phyloP scores from a whole-genome alignment of 2,113 vertebrate genomes.

The Carassius gibelio region DNA sequence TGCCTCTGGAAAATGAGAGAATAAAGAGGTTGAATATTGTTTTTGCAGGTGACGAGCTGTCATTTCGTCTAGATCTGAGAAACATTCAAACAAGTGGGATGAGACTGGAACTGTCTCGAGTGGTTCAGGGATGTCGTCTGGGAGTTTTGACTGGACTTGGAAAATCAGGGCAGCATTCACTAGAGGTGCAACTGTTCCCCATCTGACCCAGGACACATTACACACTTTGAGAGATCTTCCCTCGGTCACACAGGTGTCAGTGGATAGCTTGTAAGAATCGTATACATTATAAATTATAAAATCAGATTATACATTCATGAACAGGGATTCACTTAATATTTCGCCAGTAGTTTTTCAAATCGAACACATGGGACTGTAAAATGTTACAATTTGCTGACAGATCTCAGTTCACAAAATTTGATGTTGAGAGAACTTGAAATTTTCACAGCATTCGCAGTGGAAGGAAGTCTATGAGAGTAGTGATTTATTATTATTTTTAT shows the following conservation, averaged over 20 bases:
- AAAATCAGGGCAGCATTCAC: conserved; percentile 65
- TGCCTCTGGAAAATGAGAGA: neutral
- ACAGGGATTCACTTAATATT: neutral
- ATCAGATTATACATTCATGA: neutral
- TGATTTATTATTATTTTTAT: neutral
- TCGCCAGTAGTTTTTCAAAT: neutral
- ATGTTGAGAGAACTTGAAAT: too few relatives aligned
- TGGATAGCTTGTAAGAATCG: conserved; percentile 80
- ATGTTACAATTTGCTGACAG: neutral
- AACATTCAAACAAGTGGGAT: conserved; percentile 62
- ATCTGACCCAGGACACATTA: conserved; percentile 87
- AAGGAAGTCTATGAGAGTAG: neutral
- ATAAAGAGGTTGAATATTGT: neutral
- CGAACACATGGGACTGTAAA: neutral
- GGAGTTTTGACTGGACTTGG: conserved; percentile 81
- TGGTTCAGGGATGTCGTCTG: conserved; percentile 78
- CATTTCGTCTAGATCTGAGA: neutral
- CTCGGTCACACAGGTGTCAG: conserved; percentile 80
- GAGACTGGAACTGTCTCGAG: conserved; percentile 80
- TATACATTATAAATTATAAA: neutral
- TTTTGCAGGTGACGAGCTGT: neutral
- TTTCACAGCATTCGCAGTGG: neutral
- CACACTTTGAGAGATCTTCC: conserved; percentile 77
- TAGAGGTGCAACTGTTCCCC: conserved; percentile 87
- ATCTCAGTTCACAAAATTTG: neutral